Conservation (phyloP, 2,797 vertebrate genomes). For the Philypnodon macrostomus region DNA sequence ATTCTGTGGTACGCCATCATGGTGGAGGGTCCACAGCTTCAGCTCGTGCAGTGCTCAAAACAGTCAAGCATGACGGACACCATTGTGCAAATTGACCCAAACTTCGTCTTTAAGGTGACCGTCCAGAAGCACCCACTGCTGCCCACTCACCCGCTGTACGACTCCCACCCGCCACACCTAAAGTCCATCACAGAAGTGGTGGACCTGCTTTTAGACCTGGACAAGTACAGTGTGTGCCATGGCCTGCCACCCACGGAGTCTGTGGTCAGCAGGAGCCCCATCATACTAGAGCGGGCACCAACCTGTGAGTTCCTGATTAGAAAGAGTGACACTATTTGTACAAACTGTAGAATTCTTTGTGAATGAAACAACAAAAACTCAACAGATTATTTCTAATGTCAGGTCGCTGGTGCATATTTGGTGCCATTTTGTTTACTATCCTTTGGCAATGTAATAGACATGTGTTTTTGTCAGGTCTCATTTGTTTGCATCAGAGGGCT, state of each 20-base stretch:
- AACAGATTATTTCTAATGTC: slow-evolving; percentile 6
- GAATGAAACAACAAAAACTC: slow-evolving; percentile 11
- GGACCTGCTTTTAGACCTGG: slow-evolving; percentile 71
- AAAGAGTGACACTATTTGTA: slow-evolving; percentile 58
- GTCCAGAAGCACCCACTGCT: slow-evolving; percentile 80
- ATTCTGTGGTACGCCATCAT: slow-evolving; percentile 77
- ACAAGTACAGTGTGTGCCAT: slow-evolving; percentile 71
- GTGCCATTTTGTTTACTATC: slow-evolving; percentile 19
- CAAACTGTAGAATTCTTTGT: slow-evolving; percentile 57
- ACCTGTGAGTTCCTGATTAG: slow-evolving; percentile 77
- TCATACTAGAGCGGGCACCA: slow-evolving; percentile 72
- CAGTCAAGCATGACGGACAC: slow-evolving; percentile 78
- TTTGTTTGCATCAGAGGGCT: slow-evolving; percentile 10
- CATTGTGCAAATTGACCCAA: slow-evolving; percentile 70
- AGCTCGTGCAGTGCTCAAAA: slow-evolving; percentile 79
- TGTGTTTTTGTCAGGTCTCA: slow-evolving; percentile 20
- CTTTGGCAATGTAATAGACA: too few relatives aligned
- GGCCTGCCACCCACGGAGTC: slow-evolving; percentile 55
- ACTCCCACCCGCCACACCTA: slow-evolving; percentile 59
- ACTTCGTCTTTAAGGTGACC: slow-evolving; percentile 71
- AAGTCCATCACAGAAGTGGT: slow-evolving; percentile 56
- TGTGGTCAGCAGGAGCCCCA: slow-evolving; percentile 18
- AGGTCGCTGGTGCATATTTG: too few relatives aligned
- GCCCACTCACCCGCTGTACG: slow-evolving; percentile 74
- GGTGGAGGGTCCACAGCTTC: slow-evolving; percentile 73